phyloP scores from a whole-genome alignment of 2,888 invertebrate genomes.

The Ephialtes manifestator region DNA sequence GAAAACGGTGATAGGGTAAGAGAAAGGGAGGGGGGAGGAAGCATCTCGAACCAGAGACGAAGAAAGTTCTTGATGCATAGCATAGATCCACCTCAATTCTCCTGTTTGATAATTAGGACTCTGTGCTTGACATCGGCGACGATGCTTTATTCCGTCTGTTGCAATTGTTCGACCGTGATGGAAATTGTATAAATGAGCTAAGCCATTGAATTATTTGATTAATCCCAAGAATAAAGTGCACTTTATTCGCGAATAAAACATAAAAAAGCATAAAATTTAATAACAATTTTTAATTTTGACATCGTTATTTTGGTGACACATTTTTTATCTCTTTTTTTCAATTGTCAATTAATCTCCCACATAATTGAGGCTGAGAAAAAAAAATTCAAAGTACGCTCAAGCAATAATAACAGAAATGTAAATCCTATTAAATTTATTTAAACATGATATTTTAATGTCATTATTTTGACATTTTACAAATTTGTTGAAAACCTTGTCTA shows the following conservation, averaged over 20 bases:
- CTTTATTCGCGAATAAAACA: neutral
- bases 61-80: neutral
- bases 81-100: neutral
- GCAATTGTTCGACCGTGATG: neutral
- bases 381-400: too few relatives aligned
- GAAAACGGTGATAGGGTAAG: too few relatives aligned
- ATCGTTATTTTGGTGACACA: too few relatives aligned
- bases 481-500: too few relatives aligned
- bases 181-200: neutral
- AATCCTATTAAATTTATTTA: too few relatives aligned
- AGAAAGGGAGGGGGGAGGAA: neutral
- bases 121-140: neutral
- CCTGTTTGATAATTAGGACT: conserved; percentile 21
- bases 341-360: too few relatives aligned
- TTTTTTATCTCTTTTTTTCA: too few relatives aligned
- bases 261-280: neutral
- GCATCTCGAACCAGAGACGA: neutral
- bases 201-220: neutral
- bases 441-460: too few relatives aligned
- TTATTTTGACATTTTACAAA: neutral
- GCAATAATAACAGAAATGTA: too few relatives aligned
- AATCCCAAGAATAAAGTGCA: neutral
- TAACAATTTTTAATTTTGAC: neutral
- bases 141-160: neutral
- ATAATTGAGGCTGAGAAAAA: too few relatives aligned